Conservation (phyloP, 2,797 vertebrate species). For the Nyctalus aviator region DNA sequence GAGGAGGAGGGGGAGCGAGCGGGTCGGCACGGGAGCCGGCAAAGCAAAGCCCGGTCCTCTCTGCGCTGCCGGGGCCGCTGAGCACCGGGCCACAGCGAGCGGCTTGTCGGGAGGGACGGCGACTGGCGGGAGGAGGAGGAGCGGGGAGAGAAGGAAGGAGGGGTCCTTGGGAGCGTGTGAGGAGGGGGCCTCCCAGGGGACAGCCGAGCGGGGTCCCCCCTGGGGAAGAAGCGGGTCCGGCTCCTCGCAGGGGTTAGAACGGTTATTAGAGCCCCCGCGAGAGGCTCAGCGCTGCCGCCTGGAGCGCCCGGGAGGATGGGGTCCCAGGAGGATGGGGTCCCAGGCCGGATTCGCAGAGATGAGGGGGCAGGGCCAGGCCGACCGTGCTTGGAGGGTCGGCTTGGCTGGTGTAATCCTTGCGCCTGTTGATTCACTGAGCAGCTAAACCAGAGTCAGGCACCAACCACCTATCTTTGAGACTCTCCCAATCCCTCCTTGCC, state of each 20-base stretch:
- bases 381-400: background rate
- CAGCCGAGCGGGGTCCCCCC: fast-evolving
- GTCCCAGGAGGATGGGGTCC: too few relatives aligned
- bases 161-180: fast-evolving
- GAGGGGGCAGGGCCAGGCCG: background rate
- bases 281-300: background rate
- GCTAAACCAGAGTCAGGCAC: background rate
- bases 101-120: fast-evolving
- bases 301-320: too few relatives aligned
- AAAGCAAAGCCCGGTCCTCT: background rate
- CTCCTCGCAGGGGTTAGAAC: constrained; percentile 63
- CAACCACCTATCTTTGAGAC: background rate
- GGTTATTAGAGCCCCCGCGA: background rate
- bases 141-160: background rate
- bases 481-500: background rate
- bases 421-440: background rate
- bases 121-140: background rate
- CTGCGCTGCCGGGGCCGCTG: background rate
- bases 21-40: background rate
- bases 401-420: background rate
- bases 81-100: background rate
- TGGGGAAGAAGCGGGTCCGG: background rate
- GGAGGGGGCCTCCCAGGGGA: background rate
- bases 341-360: background rate
- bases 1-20: background rate